Conservation (phyloP, 2,888 invertebrate genomes). For the Ellobium chinense region DNA sequence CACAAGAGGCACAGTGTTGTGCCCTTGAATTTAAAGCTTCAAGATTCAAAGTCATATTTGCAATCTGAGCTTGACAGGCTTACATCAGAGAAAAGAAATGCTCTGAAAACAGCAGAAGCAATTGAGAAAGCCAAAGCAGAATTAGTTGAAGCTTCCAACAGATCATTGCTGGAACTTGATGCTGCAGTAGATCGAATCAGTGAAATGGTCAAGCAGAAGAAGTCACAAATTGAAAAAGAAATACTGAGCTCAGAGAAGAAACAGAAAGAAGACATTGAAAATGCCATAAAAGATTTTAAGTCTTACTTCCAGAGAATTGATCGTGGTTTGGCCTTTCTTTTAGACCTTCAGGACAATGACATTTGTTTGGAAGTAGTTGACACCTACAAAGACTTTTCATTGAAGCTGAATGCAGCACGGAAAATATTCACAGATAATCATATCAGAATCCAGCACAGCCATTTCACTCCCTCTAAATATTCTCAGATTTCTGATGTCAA, state of each 20-base stretch:
- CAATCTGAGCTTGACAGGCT: slow-evolving; percentile 62
- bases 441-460: background rate
- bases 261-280: slow-evolving; percentile 44
- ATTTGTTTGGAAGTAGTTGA: slow-evolving; percentile 67
- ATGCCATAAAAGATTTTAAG: slow-evolving; percentile 23
- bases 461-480: background rate
- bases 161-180: slow-evolving; percentile 54
- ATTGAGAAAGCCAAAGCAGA: slow-evolving; percentile 55
- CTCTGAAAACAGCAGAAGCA: slow-evolving; percentile 49
- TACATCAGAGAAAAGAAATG: slow-evolving; percentile 54
- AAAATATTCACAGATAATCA: slow-evolving; percentile 17
- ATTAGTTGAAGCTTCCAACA: slow-evolving; percentile 53
- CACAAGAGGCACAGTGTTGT: slow-evolving; percentile 66
- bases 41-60: slow-evolving; percentile 57
- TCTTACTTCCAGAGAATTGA: slow-evolving; percentile 48
- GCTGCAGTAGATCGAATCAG: slow-evolving; percentile 55
- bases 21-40: slow-evolving; percentile 63
- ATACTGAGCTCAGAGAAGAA: slow-evolving; percentile 55
- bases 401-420: slow-evolving; percentile 29
- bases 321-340: slow-evolving; percentile 60
- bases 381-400: slow-evolving; percentile 49
- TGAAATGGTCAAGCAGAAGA: slow-evolving; percentile 53
- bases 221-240: slow-evolving; percentile 53
- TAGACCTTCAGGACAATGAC: slow-evolving; percentile 67
- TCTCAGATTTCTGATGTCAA: slow-evolving; percentile 1